phyloP scores from a whole-genome alignment of 2,888 invertebrate genomes.

The Ectemnius cavifrons region DNA sequence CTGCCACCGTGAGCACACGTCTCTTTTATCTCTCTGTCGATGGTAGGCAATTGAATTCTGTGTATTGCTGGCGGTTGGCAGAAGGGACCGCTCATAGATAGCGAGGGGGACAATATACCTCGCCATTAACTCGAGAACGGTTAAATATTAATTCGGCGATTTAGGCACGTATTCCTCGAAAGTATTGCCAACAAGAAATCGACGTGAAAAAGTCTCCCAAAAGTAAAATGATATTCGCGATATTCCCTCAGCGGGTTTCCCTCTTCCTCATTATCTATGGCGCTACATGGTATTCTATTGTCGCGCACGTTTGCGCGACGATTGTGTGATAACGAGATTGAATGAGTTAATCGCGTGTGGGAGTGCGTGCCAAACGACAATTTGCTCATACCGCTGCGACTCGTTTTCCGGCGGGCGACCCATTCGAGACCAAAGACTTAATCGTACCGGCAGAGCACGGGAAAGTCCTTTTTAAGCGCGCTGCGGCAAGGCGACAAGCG shows the following conservation, averaged over 20 bases:
- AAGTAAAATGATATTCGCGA: no score
- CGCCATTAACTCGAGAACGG: constrained; percentile 1
- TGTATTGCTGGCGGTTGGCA: constrained; percentile 42
- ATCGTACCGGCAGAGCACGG: constrained; percentile 67
- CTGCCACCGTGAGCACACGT: constrained; percentile 25
- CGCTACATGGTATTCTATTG: constrained; percentile 41
- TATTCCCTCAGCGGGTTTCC: constrained; percentile 1
- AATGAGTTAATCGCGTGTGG: constrained; percentile 58
- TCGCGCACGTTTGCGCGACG: constrained; percentile 46
- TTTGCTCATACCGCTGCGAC: constrained; percentile 74
- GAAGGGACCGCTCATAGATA: constrained; percentile 31
- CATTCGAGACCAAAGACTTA: constrained; percentile 76
- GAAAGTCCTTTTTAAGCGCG: constrained; percentile 45
- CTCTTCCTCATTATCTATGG: constrained; percentile 48
- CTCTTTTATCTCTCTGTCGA: constrained; percentile 44
- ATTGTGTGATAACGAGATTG: constrained; percentile 55
- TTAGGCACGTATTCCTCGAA: neutral
- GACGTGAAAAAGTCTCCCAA: no score
- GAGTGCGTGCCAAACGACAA: constrained; percentile 74
- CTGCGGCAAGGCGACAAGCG: constrained; percentile 19
- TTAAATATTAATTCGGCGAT: neutral
- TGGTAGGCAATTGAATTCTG: constrained; percentile 51
- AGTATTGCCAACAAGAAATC: neutral
- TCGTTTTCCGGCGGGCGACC: constrained; percentile 68
- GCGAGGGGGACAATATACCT: constrained; percentile 19